Evolutionary conservation across 2,888 invertebrate genomes (phyloP).

Genomic region (Nyleta sp.): DNA sequence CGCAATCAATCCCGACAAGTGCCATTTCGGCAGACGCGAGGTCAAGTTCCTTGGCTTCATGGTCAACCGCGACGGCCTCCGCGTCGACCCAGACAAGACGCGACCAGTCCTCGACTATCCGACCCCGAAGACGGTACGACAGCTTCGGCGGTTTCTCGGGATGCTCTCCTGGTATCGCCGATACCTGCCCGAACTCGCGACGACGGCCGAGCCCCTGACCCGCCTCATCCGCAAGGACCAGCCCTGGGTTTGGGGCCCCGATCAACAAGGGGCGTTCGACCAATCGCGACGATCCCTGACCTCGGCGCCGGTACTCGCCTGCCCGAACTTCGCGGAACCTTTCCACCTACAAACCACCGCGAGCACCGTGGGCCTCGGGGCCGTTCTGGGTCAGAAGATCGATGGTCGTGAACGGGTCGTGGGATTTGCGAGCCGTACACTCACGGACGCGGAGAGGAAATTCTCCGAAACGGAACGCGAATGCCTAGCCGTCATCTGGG

Average conservation of each 20-base stretch:
- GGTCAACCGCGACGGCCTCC: conserved; percentile 2
- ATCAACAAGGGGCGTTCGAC: conserved; percentile 60
- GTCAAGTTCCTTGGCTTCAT: not conserved
- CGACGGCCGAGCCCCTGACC: conserved; percentile 65
- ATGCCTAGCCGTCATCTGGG: no score
- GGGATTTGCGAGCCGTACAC: not conserved
- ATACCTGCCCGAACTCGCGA: not conserved
- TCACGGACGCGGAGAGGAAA: not conserved
- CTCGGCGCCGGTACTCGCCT: not conserved
- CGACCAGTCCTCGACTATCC: conserved; percentile 43
- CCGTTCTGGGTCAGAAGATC: not conserved
- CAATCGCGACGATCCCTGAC: not conserved
- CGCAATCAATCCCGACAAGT: not conserved
- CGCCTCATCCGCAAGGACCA: conserved; percentile 62
- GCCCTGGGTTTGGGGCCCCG: conserved; percentile 54
- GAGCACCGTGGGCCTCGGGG: not conserved
- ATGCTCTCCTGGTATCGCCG: conserved; percentile 68
- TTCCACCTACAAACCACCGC: not conserved
- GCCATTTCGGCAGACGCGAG: not conserved
- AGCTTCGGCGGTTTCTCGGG: conserved; percentile 69
- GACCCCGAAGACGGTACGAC: conserved; percentile 60
- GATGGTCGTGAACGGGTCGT: not conserved
- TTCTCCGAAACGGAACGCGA: not conserved
- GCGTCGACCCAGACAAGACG: conserved; percentile 43
- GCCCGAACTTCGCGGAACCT: not conserved